Conservation (phyloP, 2,797 vertebrate species). For the Thamnophis elegans region DNA sequence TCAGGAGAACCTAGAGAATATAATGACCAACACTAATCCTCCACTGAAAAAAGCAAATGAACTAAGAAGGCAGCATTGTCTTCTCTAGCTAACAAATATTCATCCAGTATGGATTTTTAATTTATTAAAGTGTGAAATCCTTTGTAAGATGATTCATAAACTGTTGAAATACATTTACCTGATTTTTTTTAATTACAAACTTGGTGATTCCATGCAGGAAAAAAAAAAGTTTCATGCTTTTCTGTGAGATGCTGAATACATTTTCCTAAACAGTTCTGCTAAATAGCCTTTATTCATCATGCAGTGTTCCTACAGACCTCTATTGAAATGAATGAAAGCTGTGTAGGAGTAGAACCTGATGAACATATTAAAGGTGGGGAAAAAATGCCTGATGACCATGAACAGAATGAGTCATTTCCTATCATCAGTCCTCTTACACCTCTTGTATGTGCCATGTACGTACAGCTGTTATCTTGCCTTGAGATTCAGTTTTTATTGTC, state of each 20-base stretch:
- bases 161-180: neutral
- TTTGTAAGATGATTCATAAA: neutral
- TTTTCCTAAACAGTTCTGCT: neutral
- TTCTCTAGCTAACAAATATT: neutral
- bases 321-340: slow-evolving; percentile 1
- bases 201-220: neutral
- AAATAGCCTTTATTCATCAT: neutral
- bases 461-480: neutral
- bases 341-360: neutral
- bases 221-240: neutral
- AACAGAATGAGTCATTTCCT: slow-evolving; percentile 23
- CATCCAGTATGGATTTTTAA: neutral
- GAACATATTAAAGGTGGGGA: slow-evolving; percentile 14
- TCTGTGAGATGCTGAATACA: neutral
- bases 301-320: neutral
- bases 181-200: neutral
- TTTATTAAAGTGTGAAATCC: neutral
- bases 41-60: neutral
- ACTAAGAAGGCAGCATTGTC: neutral
- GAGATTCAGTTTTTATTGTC: neutral
- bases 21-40: neutral
- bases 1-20: neutral
- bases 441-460: neutral
- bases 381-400: neutral
- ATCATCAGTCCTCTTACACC: neutral